Base-by-base conservation (phyloP, 2,888 invertebrate species). In the Athripsodes cinereus region DNA sequence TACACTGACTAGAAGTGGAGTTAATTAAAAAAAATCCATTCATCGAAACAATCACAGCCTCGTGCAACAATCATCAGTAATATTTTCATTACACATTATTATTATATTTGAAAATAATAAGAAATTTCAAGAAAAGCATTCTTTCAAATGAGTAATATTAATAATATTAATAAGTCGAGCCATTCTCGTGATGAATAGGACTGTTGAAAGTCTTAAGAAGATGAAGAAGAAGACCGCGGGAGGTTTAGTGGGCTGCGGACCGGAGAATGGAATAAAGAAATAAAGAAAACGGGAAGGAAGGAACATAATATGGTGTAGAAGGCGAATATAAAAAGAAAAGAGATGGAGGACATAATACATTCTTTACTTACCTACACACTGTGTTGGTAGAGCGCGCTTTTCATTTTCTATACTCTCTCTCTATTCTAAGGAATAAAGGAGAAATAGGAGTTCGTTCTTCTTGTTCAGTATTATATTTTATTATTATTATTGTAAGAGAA, bases 401-500 rank as follows among this genome's bases (percentile, higher is more conserved):
- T 62, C 62, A 62, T 59, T 48, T 55, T 16, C 40, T 26, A n/a
- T 8, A 31, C 31, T 35, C 8, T 57, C 62, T 60, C 58, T 60
- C 60, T 62, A 60, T 62, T 62, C 55, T 55, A 35, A 55, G 50
- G 58, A 62, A 62, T 51, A 62, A 60, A 60, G 22, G 55, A 53
- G 53, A 51, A 62, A 60, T 55, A 60, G 62, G 59, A 62, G 59
- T 55, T 59, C n/a, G n/a, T n/a, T n/a, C n/a, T n/a, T n/a, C 60
- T 62, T 60, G 40, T 40, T 40, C n/a, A 13, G 40, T 26, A 10
- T 3, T n/a, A n/a, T n/a, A n/a, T n/a, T n/a, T n/a, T n/a, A n/a
- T n/a, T n/a, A n/a, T n/a, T 40, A 62, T 62, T 62, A 62, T 62
- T 62, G 56, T 62, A 62, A 62, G 59, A 62, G 62, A 62, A 59